These are phyloP conservation scores for Cyprinodon diabolis DNA, from an alignment of 2,797 vertebrate species.

Conservation along the genomic window DNA sequence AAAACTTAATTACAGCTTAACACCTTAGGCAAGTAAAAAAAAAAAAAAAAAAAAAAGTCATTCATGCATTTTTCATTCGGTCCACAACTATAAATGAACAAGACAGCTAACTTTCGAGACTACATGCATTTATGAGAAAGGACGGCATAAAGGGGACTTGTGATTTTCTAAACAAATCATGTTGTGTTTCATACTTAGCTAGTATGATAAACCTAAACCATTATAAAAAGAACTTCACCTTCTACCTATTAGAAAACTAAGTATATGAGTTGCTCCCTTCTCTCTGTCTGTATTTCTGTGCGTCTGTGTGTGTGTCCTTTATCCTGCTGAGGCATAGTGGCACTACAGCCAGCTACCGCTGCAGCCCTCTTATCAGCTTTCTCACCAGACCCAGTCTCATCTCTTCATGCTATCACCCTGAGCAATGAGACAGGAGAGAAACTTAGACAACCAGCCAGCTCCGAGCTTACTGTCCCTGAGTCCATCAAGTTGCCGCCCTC, in stretches of 20 bases:
- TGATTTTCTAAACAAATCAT: neutral
- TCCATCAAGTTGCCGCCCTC: constrained; percentile 60
- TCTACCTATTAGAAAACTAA: constrained; percentile 27
- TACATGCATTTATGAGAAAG: neutral
- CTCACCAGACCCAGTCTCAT: constrained; percentile 73
- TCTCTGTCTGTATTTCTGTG: constrained; percentile 18
- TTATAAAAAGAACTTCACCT: constrained; percentile 35
- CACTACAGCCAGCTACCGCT: constrained; percentile 61
- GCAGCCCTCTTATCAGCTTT: constrained; percentile 75
- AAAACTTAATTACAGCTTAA: neutral
- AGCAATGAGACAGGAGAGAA: constrained; percentile 77
- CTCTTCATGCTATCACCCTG: constrained; percentile 75
- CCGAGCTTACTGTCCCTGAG: constrained; percentile 65
- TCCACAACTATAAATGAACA: neutral
- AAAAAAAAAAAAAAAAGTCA: too few species aligned
- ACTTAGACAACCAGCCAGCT: constrained; percentile 66
- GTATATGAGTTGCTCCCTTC: constrained; percentile 17
- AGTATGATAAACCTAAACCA: constrained; percentile 28
- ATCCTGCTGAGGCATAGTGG: constrained; percentile 56
- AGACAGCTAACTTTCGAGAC: neutral
- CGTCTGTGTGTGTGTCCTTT: constrained; percentile 48
- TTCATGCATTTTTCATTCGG: neutral
- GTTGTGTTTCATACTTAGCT: neutral
- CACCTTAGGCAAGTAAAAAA: neutral
- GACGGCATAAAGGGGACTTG: neutral